Evolutionary conservation across 2,797 vertebrate species (phyloP).

Genomic region (Girardinus metallicus): DNA sequence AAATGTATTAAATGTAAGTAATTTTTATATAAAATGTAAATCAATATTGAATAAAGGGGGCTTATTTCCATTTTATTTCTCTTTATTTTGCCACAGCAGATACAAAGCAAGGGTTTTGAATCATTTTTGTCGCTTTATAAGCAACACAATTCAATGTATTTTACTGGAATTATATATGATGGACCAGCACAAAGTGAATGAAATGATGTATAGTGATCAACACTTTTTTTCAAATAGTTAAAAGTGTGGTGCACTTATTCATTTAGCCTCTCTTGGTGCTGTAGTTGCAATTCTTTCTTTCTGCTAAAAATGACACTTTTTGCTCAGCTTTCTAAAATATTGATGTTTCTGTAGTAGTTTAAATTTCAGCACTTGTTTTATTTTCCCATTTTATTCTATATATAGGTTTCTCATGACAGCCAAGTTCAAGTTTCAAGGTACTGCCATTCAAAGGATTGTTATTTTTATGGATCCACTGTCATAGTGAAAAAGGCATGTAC

Average conservation of each 20-base stretch:
- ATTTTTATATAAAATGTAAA: slow-evolving; percentile 87
- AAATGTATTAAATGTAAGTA: slow-evolving; percentile 91
- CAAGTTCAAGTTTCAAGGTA: neutral
- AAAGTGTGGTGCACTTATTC: neutral
- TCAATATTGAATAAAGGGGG: slow-evolving; percentile 87
- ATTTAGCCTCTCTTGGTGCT: neutral
- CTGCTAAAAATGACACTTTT: too few relatives aligned
- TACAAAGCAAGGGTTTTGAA: neutral
- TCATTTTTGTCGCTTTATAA: neutral
- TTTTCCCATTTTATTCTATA: neutral
- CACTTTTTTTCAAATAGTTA: neutral
- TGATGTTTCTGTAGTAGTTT: neutral
- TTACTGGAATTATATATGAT: neutral
- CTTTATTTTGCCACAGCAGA: slow-evolving; percentile 7
- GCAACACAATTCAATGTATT: neutral
- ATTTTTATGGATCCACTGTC: neutral
- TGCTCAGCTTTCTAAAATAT: too few relatives aligned
- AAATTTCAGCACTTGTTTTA: neutral
- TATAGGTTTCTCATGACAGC: neutral
- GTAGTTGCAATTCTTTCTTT: too few relatives aligned
- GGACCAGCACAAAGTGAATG: neutral
- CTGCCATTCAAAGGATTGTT: neutral
- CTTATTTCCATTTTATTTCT: slow-evolving; percentile 79
- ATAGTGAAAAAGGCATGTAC: neutral
- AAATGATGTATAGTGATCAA: neutral